These are phyloP conservation scores for Phortica magna DNA, from an alignment of 2,888 invertebrate genomes.

Conservation along the genomic window DNA sequence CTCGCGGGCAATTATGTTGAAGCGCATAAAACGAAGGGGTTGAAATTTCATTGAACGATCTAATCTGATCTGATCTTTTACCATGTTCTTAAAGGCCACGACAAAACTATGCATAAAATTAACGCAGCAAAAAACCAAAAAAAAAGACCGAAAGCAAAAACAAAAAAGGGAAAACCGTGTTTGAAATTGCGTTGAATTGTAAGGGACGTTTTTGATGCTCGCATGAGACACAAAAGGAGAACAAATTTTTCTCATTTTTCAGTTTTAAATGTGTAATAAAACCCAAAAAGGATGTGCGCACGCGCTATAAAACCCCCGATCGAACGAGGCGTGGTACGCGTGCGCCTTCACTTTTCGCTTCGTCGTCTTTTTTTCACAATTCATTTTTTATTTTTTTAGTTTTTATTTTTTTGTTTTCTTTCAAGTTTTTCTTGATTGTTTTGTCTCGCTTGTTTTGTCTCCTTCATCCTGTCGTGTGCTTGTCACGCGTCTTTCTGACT, in stretches of 20 bases:
- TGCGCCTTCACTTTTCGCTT: background rate
- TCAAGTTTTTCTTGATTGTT: constrained; percentile 11
- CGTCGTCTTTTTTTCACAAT: constrained; percentile 14
- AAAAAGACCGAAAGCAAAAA: constrained; percentile 59
- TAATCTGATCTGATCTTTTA: constrained; percentile 22
- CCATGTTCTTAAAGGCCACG: background rate
- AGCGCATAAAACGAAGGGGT: background rate
- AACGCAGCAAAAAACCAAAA: constrained; percentile 6
- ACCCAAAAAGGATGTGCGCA: background rate
- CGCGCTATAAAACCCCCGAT: background rate
- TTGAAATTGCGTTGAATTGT: background rate
- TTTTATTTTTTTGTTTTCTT: constrained; percentile 35
- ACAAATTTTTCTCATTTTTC: background rate
- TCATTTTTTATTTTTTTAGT: constrained; percentile 23
- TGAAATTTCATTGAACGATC: constrained; percentile 27
- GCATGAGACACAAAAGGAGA: background rate
- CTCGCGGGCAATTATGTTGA: background rate
- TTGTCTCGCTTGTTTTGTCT: background rate
- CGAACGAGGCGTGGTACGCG: background rate
- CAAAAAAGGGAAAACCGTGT: constrained; percentile 62
- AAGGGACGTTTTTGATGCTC: constrained; percentile 2
- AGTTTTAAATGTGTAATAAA: background rate
- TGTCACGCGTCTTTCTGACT: constrained; percentile 8
- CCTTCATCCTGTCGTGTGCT: background rate
- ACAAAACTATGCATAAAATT: background rate